These are phyloP conservation scores for Diabrotica undecimpunctata DNA, from an alignment of 1,140 invertebrate species.

Conservation along the genomic window DNA sequence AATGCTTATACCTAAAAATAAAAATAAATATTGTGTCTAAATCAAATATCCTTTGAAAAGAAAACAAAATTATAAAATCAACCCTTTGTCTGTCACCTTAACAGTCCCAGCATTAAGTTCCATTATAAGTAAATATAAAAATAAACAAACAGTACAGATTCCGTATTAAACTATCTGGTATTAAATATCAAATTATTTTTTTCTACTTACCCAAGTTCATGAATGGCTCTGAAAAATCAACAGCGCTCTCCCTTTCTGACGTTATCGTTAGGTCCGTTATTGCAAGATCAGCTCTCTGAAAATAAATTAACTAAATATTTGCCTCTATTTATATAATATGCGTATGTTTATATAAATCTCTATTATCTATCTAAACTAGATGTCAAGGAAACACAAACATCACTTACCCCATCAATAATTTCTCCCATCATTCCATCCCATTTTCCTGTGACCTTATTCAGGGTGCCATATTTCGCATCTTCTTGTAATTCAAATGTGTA, in stretches of 20 bases:
- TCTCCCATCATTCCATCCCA: constrained; percentile 90
- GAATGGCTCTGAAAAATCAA: constrained; percentile 88
- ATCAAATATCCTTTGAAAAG: neutral
- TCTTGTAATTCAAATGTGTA: constrained; percentile 77
- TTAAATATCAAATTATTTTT: no score
- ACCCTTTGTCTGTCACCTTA: no score
- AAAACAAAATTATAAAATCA: no score
- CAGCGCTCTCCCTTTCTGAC: constrained; percentile 80
- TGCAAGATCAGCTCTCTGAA: constrained; percentile 64
- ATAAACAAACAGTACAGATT: no score
- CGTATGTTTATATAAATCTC: no score
- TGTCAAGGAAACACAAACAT: neutral
- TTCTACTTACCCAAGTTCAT: constrained; percentile 62
- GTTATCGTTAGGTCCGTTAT: constrained; percentile 82
- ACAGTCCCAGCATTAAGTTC: no score
- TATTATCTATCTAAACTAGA: neutral
- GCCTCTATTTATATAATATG: neutral
- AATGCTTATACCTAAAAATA: constrained; percentile 63
- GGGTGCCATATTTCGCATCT: constrained; percentile 71
- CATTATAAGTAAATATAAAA: no score
- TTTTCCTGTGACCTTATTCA: constrained; percentile 58
- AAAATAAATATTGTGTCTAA: neutral
- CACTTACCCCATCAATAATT: constrained; percentile 69
- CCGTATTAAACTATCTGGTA: no score
- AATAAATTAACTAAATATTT: neutral